Percentiles rank a stretch among this genome's conserved stretches.
Conservation (phyloP, 2,797 vertebrate genomes). For the Lacerta agilis region DNA sequence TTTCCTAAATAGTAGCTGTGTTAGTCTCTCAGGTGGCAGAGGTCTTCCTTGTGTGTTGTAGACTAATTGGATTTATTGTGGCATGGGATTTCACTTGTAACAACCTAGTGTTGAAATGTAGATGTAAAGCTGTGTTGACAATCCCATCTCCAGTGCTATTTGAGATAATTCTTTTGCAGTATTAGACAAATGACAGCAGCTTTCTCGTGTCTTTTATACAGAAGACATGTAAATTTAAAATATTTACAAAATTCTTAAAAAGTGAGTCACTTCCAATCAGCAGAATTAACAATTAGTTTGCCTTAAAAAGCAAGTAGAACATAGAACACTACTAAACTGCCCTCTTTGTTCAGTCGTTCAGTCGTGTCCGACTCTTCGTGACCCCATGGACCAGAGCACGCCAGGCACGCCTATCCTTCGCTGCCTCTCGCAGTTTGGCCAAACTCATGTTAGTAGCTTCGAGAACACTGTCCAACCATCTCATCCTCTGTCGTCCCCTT, state of each 20-base stretch:
- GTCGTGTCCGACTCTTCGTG: too few species aligned
- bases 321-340: not conserved
- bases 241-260: not conserved
- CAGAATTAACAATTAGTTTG: not conserved
- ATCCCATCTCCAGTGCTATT: not conserved
- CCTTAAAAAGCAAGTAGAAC: not conserved
- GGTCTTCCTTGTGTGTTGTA: not conserved
- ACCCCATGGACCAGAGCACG: too few species aligned
- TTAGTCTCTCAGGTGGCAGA: not conserved
- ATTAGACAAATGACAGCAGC: not conserved
- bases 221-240: not conserved
- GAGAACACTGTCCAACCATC: too few species aligned
- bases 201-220: not conserved
- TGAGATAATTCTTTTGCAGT: not conserved
- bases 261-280: not conserved
- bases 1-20: not conserved
- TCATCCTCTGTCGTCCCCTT: too few species aligned
- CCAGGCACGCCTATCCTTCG: too few species aligned
- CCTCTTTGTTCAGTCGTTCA: too few species aligned
- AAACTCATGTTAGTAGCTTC: too few species aligned
- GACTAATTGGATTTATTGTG: not conserved
- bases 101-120: not conserved
- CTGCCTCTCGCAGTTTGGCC: too few species aligned
- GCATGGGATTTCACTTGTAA: not conserved
- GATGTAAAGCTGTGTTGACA: not conserved